Evolutionary conservation across 2,888 invertebrate genomes (phyloP).

Genomic region (Parnassius apollo): DNA sequence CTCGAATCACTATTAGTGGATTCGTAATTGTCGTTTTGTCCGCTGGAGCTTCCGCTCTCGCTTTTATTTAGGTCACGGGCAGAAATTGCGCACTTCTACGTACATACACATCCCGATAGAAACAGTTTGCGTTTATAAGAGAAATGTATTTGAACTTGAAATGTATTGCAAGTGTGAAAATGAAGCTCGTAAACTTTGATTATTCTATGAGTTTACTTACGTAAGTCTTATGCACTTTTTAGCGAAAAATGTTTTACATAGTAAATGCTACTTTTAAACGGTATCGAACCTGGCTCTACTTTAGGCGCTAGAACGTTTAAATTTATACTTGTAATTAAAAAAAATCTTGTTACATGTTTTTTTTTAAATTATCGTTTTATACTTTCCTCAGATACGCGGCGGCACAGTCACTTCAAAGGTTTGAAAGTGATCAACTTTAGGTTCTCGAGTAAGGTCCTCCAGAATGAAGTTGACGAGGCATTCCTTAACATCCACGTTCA

Average conservation of each 20-base stretch:
- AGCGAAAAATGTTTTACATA: too few species aligned
- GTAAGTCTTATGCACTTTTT: background rate
- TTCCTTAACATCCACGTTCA: conserved; percentile 86
- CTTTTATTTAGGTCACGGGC: conserved; percentile 26
- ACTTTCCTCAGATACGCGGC: conserved; percentile 81
- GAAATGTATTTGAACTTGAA: conserved; percentile 16
- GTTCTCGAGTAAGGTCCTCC: conserved; percentile 85
- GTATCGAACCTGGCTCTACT: conserved; percentile 14
- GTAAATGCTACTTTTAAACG: background rate
- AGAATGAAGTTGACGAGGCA: conserved; percentile 85
- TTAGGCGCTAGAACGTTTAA: background rate
- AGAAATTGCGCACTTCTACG: conserved; percentile 15
- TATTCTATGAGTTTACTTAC: background rate
- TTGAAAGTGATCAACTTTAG: conserved; percentile 86
- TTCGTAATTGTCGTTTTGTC: conserved; percentile 21
- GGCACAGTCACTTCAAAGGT: conserved; percentile 85
- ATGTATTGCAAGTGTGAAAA: background rate
- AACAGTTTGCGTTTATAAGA: conserved; percentile 12
- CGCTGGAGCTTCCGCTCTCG: conserved; percentile 25
- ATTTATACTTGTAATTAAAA: background rate
- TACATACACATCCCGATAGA: conserved; percentile 21
- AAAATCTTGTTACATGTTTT: background rate
- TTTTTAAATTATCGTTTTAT: background rate
- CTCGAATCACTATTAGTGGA: conserved; percentile 16
- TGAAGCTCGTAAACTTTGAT: background rate